phyloP scores from a whole-genome alignment of 2,888 invertebrate genomes.

The Aproaerema taeniolella region DNA sequence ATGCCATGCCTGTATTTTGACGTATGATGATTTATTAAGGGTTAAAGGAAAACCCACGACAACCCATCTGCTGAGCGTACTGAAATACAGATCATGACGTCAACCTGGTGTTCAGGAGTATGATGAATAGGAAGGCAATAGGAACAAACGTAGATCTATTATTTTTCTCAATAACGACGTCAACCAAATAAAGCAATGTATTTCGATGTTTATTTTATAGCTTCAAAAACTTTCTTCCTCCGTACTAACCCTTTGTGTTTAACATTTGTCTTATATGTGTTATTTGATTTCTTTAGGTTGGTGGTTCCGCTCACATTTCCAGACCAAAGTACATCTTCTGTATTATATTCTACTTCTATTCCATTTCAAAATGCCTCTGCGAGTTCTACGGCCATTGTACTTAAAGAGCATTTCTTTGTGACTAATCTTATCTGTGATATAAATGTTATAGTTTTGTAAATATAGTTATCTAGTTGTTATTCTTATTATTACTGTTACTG shows the following conservation, averaged over 20 bases:
- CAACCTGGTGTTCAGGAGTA: no score
- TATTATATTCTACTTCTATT: slow-evolving; percentile 32
- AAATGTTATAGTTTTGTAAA: slow-evolving; percentile 20
- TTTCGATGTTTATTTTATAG: no score
- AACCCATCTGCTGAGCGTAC: no score
- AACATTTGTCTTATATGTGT: not conserved
- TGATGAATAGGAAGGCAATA: no score
- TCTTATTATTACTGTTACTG: not conserved
- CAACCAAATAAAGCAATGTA: no score
- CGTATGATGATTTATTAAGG: no score
- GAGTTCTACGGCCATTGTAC: slow-evolving; percentile 25
- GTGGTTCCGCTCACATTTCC: slow-evolving; percentile 7
- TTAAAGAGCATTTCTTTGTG: slow-evolving; percentile 18
- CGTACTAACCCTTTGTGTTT: not conserved
- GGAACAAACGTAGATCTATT: no score
- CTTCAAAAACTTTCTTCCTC: no score
- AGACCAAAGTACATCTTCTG: slow-evolving; percentile 13
- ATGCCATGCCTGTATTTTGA: no score
- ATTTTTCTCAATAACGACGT: no score
- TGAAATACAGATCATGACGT: no score
- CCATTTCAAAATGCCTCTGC: slow-evolving; percentile 35
- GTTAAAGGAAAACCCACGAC: no score
- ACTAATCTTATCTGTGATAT: slow-evolving; percentile 32
- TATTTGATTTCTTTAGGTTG: slow-evolving; percentile 20
- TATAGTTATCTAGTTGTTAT: slow-evolving; percentile 14